These are phyloP conservation scores for Pungitius pungitius DNA, from an alignment of 2,113 vertebrate species.

Conservation along the genomic window DNA sequence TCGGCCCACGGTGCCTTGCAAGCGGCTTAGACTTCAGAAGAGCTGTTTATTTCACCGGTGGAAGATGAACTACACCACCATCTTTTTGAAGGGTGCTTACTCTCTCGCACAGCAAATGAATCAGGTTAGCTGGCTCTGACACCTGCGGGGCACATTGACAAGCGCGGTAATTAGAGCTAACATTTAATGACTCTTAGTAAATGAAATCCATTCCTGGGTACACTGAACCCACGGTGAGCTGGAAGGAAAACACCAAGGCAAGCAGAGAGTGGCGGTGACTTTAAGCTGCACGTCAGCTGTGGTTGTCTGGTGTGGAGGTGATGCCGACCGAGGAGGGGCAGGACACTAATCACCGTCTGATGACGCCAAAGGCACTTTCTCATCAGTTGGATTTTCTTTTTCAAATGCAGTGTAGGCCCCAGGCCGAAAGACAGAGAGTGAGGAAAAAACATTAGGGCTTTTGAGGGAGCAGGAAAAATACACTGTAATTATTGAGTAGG, in stretches of 20 bases:
- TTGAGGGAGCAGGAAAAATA: conserved; percentile 50
- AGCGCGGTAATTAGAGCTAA: conserved; percentile 93
- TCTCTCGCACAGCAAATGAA: conserved; percentile 77
- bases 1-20: conserved; percentile 38
- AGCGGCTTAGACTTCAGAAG: conserved; percentile 28
- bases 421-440: conserved; percentile 11
- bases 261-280: conserved; percentile 55
- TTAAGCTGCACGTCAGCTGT: conserved; percentile 38
- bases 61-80: conserved; percentile 5
- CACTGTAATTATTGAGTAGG: conserved; percentile 56
- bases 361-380: conserved; percentile 50
- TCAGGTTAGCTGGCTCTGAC: conserved; percentile 82
- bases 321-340: conserved; percentile 21
- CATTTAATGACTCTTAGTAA: conserved; percentile 97
- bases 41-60: conserved; percentile 45
- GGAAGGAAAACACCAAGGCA: conserved; percentile 58
- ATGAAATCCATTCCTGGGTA: conserved; percentile 91
- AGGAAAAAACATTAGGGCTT: conserved; percentile 28
- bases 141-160: conserved; percentile 92
- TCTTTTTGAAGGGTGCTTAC: conserved; percentile 38
- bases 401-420: conserved; percentile 44
- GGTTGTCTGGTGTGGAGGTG: conserved; percentile 28
- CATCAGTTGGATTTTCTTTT: conserved; percentile 47
- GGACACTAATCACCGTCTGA: conserved; percentile 48
- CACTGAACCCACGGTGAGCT: conserved; percentile 86